These are phyloP conservation scores for Mormyrus iriodes DNA, from an alignment of 2,113 vertebrate species.

Conservation along the genomic window DNA sequence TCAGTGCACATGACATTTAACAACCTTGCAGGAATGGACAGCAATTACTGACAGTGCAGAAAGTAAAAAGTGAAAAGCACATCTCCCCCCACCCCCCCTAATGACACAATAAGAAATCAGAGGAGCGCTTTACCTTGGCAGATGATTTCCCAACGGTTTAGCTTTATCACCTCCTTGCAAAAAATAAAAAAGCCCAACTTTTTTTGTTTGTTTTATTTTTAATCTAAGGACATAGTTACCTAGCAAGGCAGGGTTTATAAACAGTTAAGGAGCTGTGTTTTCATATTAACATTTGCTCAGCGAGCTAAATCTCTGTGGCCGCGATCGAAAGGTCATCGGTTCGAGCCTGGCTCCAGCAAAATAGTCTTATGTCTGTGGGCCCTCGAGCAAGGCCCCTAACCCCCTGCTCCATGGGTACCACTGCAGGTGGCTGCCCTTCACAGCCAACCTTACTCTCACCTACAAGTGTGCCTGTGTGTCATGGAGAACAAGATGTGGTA, in stretches of 20 bases:
- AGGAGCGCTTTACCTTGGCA: not conserved
- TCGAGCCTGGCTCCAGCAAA: not conserved
- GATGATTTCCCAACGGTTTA: not conserved
- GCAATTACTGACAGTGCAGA: constrained; percentile 41
- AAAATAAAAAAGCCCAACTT: not conserved
- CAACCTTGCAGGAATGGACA: constrained; percentile 54
- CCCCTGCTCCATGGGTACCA: not conserved
- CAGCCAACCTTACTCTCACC: not conserved
- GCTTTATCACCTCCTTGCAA: not conserved
- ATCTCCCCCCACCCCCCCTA: not conserved
- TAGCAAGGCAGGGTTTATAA: not conserved
- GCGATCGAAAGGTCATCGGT: not conserved
- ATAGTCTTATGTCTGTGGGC: not conserved
- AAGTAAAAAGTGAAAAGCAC: not conserved
- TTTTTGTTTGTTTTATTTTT: not conserved
- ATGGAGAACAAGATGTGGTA: not conserved
- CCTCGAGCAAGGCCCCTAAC: not conserved
- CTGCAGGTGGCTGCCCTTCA: not conserved
- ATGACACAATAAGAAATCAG: not conserved
- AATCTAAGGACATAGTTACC: not conserved
- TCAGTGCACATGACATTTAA: constrained; percentile 62
- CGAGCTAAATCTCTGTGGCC: not conserved
- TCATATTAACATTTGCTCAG: constrained; percentile 37
- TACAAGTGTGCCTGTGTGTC: not conserved
- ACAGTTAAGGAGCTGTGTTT: constrained; percentile 8